Evolutionary conservation across 2,888 invertebrate species (phyloP), one percentile per base, ranked within the genome.

Genomic region (Eupithecia inturbata): DNA sequence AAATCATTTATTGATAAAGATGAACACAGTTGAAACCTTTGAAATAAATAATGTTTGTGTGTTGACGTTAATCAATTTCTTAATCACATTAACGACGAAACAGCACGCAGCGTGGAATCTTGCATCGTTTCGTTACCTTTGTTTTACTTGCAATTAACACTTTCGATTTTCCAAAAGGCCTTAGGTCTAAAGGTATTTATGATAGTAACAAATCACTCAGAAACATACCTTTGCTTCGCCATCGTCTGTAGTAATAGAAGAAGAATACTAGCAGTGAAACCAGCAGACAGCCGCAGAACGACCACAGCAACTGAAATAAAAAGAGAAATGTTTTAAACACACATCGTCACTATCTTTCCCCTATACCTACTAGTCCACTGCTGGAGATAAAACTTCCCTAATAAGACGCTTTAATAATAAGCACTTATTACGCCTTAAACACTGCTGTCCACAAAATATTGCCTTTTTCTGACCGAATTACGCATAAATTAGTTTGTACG

Each of bases 191-290:
- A 36, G 36, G 36, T 4, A 31, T 4, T 31, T 36, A n/a, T 36
- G 36, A 36, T 36, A 6, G 36, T 36, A 36, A 36, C 31, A 31
- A 31, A 62, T 62, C 3, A 3, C 19, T 9, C 3, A 16, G n/a
- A 66, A 19, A 33, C 64, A 41, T 69, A 73, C 73, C 73, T 73
- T 73, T 91, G 84, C 91, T 83, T 80, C 91, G 84, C 95, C 92
- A 93, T 95, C 95, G 86, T 88, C 89, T 89, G 85, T 94, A 91
- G 88, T 92, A 91, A 88, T 95, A 90, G 91, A 95, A 90, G 86
- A 92, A 95, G 85, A 95, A 85, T 78, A 94, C 89, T 74, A 95
- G 85, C 33, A 94, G 74, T 1, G 94, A 91, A 53, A 94, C 92
- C 66, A 94, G 82, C 1, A 94, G 75, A 76, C 94, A 94, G 7